phyloP scores from a whole-genome alignment of 1,140 invertebrate genomes.

The Saccostrea glomerata region DNA sequence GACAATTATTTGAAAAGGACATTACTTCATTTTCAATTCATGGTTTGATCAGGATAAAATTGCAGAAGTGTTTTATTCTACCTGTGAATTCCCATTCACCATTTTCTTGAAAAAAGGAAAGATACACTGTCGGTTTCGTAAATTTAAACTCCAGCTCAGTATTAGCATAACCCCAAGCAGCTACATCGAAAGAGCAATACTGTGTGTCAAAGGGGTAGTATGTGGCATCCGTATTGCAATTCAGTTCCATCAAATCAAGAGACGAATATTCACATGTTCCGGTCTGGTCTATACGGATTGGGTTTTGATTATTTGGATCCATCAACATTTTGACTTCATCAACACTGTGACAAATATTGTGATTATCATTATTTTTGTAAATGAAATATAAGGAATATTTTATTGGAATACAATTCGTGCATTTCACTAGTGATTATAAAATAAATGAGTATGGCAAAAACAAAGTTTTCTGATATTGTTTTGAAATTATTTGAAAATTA shows the following conservation, averaged over 20 bases:
- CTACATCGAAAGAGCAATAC: neutral
- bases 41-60: too few relatives aligned
- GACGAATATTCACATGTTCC: slow-evolving; percentile 21
- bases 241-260: neutral
- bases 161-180: neutral
- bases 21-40: too few relatives aligned
- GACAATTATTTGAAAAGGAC: too few relatives aligned
- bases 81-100: slow-evolving; percentile 39
- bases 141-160: neutral
- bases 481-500: too few relatives aligned
- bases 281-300: neutral
- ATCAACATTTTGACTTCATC: slow-evolving; percentile 25
- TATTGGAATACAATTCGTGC: too few relatives aligned
- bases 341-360: neutral
- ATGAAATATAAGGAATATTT: too few relatives aligned
- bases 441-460: too few relatives aligned
- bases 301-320: slow-evolving; percentile 31
- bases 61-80: neutral
- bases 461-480: too few relatives aligned
- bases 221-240: slow-evolving; percentile 19
- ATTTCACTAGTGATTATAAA: too few relatives aligned
- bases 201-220: slow-evolving; percentile 43
- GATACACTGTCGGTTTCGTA: neutral
- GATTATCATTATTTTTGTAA: too few relatives aligned
- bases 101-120: slow-evolving; percentile 31